phyloP scores from a whole-genome alignment of 2,113 vertebrate species.

The Entelurus aequoreus region DNA sequence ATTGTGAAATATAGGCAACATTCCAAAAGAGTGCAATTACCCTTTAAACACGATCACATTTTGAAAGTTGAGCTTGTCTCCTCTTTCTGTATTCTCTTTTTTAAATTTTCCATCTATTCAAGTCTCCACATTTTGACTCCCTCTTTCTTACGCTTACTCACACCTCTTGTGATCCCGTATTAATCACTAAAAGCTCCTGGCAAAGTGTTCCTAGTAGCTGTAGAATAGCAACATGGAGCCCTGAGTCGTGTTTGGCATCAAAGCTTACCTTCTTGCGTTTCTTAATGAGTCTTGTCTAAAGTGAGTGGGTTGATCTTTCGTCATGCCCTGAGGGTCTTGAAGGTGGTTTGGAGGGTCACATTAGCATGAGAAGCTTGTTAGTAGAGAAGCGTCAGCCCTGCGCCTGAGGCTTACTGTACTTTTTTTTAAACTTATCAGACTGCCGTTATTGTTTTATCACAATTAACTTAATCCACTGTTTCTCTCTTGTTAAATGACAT shows the following conservation, averaged over 20 bases:
- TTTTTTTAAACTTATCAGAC: too few relatives aligned
- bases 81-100: not conserved
- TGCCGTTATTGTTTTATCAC: too few relatives aligned
- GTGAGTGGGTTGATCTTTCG: conserved; percentile 15
- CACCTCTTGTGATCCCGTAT: conserved; percentile 19
- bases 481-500: too few relatives aligned
- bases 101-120: conserved; percentile 13
- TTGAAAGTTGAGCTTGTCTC: not conserved
- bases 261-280: conserved; percentile 30
- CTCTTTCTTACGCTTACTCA: conserved; percentile 23
- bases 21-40: too few relatives aligned
- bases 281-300: conserved; percentile 25
- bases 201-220: conserved; percentile 22
- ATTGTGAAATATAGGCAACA: too few relatives aligned
- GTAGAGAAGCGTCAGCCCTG: conserved; percentile 10
- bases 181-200: conserved; percentile 56
- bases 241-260: conserved; percentile 44
- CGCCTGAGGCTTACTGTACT: conserved; percentile 27
- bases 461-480: too few relatives aligned
- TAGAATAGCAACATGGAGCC: conserved; percentile 35
- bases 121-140: conserved; percentile 19
- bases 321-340: conserved; percentile 6
- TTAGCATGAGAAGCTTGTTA: conserved; percentile 42
- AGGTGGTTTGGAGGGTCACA: conserved; percentile 27
- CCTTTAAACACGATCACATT: too few relatives aligned